phyloP scores from a whole-genome alignment of 1,140 invertebrate genomes.

The Linepithema humile region DNA sequence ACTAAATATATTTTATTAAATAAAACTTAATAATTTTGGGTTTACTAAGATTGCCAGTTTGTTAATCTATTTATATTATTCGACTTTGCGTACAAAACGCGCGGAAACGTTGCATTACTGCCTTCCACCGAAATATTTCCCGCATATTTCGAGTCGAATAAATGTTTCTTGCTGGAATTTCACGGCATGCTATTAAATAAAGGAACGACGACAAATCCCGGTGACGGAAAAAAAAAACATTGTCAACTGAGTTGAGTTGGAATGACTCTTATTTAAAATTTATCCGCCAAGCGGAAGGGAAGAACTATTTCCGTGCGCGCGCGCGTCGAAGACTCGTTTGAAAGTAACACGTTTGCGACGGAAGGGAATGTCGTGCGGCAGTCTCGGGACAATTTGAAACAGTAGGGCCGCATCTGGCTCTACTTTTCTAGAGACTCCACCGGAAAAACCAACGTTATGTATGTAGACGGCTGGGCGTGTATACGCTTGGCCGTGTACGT shows the following conservation, averaged over 20 bases:
- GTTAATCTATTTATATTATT: not conserved
- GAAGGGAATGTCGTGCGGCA: not conserved
- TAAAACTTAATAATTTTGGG: not conserved
- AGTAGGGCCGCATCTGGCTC: slow-evolving; percentile 44
- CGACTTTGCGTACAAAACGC: not conserved
- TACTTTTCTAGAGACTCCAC: slow-evolving; percentile 8
- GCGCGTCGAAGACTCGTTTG: slow-evolving; percentile 11
- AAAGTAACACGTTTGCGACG: not conserved
- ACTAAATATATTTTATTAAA: no score
- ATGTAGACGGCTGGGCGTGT: slow-evolving; percentile 1
- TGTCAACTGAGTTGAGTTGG: slow-evolving; percentile 18
- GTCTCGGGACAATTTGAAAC: slow-evolving; percentile 44
- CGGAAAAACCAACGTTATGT: slow-evolving; percentile 26
- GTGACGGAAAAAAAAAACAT: not conserved
- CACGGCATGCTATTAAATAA: slow-evolving; percentile 23
- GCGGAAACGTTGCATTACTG: not conserved
- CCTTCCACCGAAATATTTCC: not conserved
- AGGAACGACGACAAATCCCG: slow-evolving; percentile 33
- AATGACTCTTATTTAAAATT: slow-evolving; percentile 51
- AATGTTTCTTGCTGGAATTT: slow-evolving; percentile 19
- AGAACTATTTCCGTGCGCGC: slow-evolving; percentile 33
- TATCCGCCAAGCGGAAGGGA: slow-evolving; percentile 25
- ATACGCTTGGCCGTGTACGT: not conserved
- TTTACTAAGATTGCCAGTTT: not conserved
- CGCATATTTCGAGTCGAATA: not conserved